Conservation (phyloP, 2,888 invertebrate genomes). For the Xestoiulus laeticollis region DNA sequence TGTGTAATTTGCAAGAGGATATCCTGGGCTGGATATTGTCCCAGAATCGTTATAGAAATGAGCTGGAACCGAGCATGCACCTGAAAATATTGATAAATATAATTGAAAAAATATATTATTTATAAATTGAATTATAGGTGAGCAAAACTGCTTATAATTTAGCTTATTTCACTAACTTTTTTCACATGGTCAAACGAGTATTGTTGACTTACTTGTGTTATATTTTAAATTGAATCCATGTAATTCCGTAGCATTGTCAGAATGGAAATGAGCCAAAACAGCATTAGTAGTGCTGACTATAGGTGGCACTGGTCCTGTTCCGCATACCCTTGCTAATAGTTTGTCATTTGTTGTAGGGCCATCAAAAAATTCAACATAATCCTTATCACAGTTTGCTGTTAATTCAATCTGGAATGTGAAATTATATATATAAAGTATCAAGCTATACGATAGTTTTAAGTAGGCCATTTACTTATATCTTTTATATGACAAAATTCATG, state of each 20-base stretch:
- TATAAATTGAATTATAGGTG: no score
- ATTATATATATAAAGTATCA: no score
- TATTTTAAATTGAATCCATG: background rate
- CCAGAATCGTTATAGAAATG: background rate
- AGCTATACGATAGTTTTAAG: no score
- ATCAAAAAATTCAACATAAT: background rate
- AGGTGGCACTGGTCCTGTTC: constrained; percentile 11
- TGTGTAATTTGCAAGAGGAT: background rate
- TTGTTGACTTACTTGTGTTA: background rate
- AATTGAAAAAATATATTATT: no score
- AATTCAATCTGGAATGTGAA: background rate
- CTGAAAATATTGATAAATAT: background rate
- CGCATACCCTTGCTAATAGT: background rate
- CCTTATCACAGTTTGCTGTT: background rate
- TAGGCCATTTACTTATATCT: no score
- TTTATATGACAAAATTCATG: no score
- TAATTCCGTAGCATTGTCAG: background rate
- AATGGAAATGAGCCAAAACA: background rate
- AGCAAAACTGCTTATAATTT: no score
- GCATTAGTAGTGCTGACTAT: background rate
- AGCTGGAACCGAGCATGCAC: background rate
- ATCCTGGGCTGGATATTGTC: constrained; percentile 18
- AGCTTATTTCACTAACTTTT: no score
- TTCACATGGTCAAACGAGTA: no score
- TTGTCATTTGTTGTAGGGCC: background rate